A percentile compares a stretch with the other conserved stretches of the same genome.
phyloP scores from a whole-genome alignment of 2,888 invertebrate genomes.

The Morpho deidamia region DNA sequence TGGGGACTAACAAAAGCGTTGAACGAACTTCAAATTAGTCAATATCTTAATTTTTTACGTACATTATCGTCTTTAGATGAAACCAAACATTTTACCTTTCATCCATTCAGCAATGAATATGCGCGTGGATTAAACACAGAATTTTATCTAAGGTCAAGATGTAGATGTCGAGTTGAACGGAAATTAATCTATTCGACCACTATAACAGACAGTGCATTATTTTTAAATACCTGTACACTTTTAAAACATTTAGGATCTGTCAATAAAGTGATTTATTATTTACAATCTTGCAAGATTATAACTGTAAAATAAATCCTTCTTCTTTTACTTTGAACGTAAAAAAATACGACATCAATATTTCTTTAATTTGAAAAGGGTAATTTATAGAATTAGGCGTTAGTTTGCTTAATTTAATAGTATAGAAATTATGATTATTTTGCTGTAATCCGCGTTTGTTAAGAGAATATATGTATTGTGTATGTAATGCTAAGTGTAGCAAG shows the following conservation, averaged over 20 bases:
- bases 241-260: background rate
- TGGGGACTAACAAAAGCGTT: slow-evolving; percentile 2
- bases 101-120: background rate
- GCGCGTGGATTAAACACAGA: background rate
- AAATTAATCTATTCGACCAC: slow-evolving; percentile 7
- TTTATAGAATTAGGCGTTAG: too few relatives aligned
- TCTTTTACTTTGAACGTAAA: too few relatives aligned
- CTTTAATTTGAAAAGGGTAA: too few relatives aligned
- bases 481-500: too few relatives aligned
- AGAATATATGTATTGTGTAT: too few relatives aligned
- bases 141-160: slow-evolving; percentile 18
- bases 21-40: background rate
- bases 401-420: too few relatives aligned
- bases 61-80: slow-evolving; percentile 4
- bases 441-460: too few relatives aligned
- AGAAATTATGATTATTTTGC: too few relatives aligned
- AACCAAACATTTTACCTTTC: background rate
- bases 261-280: background rate
- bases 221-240: background rate
- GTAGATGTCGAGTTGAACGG: slow-evolving; percentile 2
- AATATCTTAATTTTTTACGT: background rate
- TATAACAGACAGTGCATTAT: background rate
- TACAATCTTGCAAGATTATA: too few relatives aligned
- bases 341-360: too few relatives aligned
- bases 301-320: too few relatives aligned